These are phyloP conservation scores for Dendroctonus valens DNA, from an alignment of 1,140 invertebrate species.

Conservation along the genomic window DNA sequence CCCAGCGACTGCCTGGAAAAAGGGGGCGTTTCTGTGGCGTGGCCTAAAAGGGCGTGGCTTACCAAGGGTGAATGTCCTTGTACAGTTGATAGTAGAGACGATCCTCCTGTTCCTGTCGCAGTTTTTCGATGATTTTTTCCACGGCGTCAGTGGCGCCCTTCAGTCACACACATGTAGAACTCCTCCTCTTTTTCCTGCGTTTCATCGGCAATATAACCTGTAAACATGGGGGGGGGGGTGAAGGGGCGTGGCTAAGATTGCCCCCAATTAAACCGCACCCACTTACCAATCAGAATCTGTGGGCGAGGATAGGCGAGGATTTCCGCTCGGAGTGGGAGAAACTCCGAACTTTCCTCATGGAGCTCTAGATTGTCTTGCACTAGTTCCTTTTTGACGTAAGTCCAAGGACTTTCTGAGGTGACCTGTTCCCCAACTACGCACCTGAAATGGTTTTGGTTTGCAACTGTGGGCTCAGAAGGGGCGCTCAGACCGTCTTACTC, in stretches of 20 bases:
- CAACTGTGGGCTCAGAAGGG: background rate
- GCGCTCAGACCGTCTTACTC: slow-evolving; percentile 30
- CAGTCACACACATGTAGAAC: slow-evolving; percentile 68
- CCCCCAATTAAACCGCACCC: background rate
- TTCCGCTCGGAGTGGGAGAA: slow-evolving; percentile 55
- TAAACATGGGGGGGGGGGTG: background rate
- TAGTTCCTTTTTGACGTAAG: slow-evolving; percentile 59
- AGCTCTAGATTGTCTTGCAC: slow-evolving; percentile 59
- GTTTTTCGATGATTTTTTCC: slow-evolving; percentile 54
- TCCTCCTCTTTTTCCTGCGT: slow-evolving; percentile 60
- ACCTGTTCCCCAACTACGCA: slow-evolving; percentile 56
- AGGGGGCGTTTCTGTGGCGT: background rate
- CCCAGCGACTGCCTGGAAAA: slow-evolving; percentile 26
- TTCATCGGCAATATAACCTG: slow-evolving; percentile 64
- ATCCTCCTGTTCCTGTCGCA: slow-evolving; percentile 61
- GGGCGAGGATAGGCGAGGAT: slow-evolving; percentile 56
- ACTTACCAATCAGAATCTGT: slow-evolving; percentile 57
- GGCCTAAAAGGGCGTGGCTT: background rate
- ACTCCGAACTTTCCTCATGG: slow-evolving; percentile 58
- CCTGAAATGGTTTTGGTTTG: slow-evolving; percentile 18
- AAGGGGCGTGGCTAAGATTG: background rate
- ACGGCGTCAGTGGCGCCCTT: slow-evolving; percentile 53
- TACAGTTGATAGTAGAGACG: slow-evolving; percentile 62
- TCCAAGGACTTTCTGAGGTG: slow-evolving; percentile 73
- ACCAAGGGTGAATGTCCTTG: slow-evolving; percentile 48